A percentile compares a stretch with the other conserved stretches of the same genome.
Conservation (phyloP, 2,113 vertebrate species). For the Rousettus leschenaultii region DNA sequence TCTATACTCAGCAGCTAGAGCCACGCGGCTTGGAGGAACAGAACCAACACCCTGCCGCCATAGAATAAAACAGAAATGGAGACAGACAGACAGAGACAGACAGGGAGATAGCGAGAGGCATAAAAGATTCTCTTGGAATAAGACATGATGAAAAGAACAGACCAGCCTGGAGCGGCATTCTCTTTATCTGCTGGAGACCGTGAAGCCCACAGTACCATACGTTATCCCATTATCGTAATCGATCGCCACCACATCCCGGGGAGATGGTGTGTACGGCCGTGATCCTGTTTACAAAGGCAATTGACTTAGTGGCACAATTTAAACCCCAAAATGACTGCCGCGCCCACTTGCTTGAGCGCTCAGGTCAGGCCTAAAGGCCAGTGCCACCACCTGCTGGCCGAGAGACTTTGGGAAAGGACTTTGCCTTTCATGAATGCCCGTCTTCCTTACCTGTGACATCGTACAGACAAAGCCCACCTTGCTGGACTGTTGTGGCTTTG, state of each 20-base stretch:
- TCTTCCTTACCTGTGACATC: neutral
- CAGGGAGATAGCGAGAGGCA: neutral
- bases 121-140: neutral
- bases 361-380: neutral
- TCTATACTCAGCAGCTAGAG: neutral
- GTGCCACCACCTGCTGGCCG: accelerated
- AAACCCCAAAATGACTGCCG: neutral
- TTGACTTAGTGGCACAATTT: neutral
- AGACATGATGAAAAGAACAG: neutral
- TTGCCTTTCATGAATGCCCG: neutral
- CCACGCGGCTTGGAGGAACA: accelerated
- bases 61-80: neutral
- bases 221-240: neutral
- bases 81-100: neutral
- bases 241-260: accelerated
- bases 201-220: accelerated
- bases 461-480: neutral
- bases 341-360: neutral
- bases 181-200: neutral
- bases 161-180: too few relatives aligned
- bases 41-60: neutral
- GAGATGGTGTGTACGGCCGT: accelerated
- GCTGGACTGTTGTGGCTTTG: neutral
- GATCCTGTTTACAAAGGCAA: neutral
- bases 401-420: neutral